A percentile compares a stretch with the other conserved stretches of the same genome.
Conservation (phyloP, 2,797 vertebrate genomes). For the Anabas testudineus region DNA sequence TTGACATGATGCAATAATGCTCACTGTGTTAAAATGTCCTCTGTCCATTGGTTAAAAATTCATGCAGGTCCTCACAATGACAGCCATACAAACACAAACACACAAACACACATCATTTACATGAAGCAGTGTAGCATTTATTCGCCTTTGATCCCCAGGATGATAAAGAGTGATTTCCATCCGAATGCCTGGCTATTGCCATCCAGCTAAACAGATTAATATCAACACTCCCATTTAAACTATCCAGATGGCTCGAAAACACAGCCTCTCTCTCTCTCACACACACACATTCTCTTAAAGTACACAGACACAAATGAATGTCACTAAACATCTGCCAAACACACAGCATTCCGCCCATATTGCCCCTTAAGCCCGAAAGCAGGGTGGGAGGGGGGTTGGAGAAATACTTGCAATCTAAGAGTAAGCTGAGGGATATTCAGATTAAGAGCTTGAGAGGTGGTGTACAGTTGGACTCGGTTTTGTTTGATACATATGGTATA, state of each 20-base stretch:
- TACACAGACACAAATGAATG: constrained; percentile 75
- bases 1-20: no score
- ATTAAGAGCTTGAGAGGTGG: constrained; percentile 75
- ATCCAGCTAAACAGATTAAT: constrained; percentile 87
- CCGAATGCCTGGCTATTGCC: constrained; percentile 68
- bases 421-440: constrained; percentile 77
- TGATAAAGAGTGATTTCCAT: constrained; percentile 76
- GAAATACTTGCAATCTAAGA: constrained; percentile 75
- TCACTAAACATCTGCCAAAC: constrained; percentile 84
- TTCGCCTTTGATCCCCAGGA: constrained; percentile 71
- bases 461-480: constrained; percentile 69
- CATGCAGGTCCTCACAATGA: no score
- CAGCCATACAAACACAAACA: no score
- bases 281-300: constrained; percentile 48
- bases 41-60: no score
- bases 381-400: constrained; percentile 53
- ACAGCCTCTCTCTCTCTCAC: constrained; percentile 34
- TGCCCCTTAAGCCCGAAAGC: constrained; percentile 71
- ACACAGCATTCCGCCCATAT: constrained; percentile 70
- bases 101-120: constrained; percentile 31
- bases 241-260: constrained; percentile 83
- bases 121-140: constrained; percentile 46
- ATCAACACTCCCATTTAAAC: constrained; percentile 84
- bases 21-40: no score
- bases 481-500: constrained; percentile 73